Evolutionary conservation across 2,888 invertebrate genomes (phyloP), one percentile per base, ranked within the genome.

Genomic region (Pollenia angustigena): DNA sequence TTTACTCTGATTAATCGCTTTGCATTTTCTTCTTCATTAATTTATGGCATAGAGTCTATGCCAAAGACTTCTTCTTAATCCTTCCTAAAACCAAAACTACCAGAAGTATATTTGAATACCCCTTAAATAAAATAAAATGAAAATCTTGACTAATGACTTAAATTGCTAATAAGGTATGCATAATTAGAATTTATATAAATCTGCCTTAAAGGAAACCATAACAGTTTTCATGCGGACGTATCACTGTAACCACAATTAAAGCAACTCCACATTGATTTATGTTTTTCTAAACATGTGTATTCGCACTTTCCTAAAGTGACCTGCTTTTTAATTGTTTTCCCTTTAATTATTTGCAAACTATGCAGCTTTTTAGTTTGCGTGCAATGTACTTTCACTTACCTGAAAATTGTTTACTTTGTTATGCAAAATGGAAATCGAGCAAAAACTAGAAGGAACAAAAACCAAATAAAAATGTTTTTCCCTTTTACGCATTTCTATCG

Each of bases 281-380:
- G 14, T 46, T 62, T 18, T 54, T 46, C 23, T 12, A 46, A 85
- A 81, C 81, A 75, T 48, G 44, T 78, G 72, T 81, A 74, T 78
- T 81, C 78, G 16, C 85, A 78, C 81, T 78, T 81, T 81, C 40
- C 11, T 4, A 46, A n/a, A 78, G 18, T 78, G 68, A 78, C 81
- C 74, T 54, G 78, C 54, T 78, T 81, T 74, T 58, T 42, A 58
- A 54, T 50, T 42, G 52, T 71, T 54, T 68, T 58, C 9, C 8
- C 7, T 79, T 64, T 42, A 72, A 69, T 50, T 52, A 60, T 68
- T 75, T 42, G 76, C 66, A 60, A 81, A 81, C 78, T 60, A 60
- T 72, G 69, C 75, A 64, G 52, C 42, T 85, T 64, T 44, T 64
- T 44, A 48, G 16, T 2, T 81, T 81, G 85, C 85, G 85, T 85